These are phyloP conservation scores for Hoplostethus atlanticus DNA, from an alignment of 2,797 vertebrate species.

Conservation along the genomic window DNA sequence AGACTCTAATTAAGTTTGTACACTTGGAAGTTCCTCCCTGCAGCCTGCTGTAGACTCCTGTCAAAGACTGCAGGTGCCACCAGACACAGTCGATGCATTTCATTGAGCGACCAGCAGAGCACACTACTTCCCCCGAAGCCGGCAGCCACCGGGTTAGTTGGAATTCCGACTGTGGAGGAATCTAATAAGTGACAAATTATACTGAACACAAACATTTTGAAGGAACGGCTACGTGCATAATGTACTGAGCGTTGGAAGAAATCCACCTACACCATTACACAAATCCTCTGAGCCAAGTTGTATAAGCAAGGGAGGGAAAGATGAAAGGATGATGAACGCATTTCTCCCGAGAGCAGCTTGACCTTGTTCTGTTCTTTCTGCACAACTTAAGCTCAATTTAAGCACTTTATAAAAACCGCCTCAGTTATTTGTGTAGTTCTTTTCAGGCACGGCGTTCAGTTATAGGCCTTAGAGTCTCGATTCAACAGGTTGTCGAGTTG, in stretches of 20 bases:
- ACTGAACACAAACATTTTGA: conserved; percentile 39
- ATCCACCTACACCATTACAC: conserved; percentile 31
- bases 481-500: conserved; percentile 3
- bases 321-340: conserved; percentile 19
- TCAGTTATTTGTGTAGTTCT: conserved; percentile 14
- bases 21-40: conserved; percentile 20
- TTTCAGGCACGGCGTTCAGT: neutral
- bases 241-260: conserved; percentile 14
- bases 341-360: conserved; percentile 33
- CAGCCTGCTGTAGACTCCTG: conserved; percentile 40
- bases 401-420: conserved; percentile 33
- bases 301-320: conserved; percentile 34
- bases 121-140: conserved; percentile 53
- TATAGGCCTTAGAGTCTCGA: neutral
- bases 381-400: conserved; percentile 37
- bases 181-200: conserved; percentile 27
- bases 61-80: conserved; percentile 10
- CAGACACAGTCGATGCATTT: conserved; percentile 50
- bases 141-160: neutral
- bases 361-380: conserved; percentile 42
- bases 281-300: conserved; percentile 33
- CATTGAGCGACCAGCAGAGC: conserved; percentile 65
- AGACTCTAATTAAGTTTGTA: conserved; percentile 31
- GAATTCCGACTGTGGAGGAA: conserved; percentile 14
- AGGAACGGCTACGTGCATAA: conserved; percentile 21